Evolutionary conservation across 1,140 invertebrate genomes (phyloP).

Genomic region (Campodea augens): DNA sequence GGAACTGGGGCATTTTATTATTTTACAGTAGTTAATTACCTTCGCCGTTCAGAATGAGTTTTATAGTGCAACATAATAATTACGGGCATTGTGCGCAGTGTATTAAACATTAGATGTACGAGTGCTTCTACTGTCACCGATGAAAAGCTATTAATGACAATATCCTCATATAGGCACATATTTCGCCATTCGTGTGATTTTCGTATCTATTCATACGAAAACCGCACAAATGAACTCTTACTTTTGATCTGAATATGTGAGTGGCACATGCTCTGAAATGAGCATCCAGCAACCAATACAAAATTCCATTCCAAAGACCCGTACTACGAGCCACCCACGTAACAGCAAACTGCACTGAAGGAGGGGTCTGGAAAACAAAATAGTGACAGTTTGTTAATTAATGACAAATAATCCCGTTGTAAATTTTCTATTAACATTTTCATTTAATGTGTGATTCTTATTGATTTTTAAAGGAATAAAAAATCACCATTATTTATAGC

Average conservation of each 20-base stretch:
- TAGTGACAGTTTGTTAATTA: not conserved
- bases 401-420: not conserved
- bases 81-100: too few relatives aligned
- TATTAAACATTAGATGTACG: too few relatives aligned
- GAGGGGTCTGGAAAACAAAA: conserved; percentile 37
- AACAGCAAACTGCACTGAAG: conserved; percentile 56
- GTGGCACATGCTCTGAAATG: conserved; percentile 36
- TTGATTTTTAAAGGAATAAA: not conserved
- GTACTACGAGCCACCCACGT: conserved; percentile 70
- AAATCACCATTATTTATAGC: not conserved
- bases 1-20: too few relatives aligned
- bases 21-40: too few relatives aligned
- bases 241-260: not conserved
- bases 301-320: conserved; percentile 72
- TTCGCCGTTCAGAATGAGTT: too few relatives aligned
- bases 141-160: too few relatives aligned
- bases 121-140: too few relatives aligned
- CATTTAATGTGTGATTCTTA: not conserved
- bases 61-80: too few relatives aligned
- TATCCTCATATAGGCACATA: too few relatives aligned
- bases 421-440: not conserved
- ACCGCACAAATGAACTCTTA: too few relatives aligned
- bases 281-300: conserved; percentile 69
- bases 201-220: too few relatives aligned
- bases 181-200: too few relatives aligned